These are phyloP conservation scores for Leucoraja erinaceus DNA, from an alignment of 2,113 vertebrate species.

Conservation along the genomic window DNA sequence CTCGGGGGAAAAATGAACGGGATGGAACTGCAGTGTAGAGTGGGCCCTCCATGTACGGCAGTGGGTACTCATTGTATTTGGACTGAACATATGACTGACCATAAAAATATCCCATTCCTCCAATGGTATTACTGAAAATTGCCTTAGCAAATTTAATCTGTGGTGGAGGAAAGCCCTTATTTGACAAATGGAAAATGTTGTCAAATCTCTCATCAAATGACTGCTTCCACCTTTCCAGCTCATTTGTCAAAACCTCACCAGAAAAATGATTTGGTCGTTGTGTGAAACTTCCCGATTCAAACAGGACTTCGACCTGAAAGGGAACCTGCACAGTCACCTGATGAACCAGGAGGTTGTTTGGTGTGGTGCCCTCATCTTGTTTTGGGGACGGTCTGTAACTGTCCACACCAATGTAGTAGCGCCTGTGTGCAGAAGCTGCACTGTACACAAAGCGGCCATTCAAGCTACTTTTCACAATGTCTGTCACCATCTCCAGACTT, in stretches of 20 bases:
- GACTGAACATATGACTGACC: conserved; percentile 76
- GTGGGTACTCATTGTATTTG: conserved; percentile 52
- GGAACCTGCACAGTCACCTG: conserved; percentile 79
- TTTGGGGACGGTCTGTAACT: conserved; percentile 55
- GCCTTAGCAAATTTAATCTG: conserved; percentile 71
- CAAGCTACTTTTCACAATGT: conserved; percentile 74
- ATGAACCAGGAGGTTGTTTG: conserved; percentile 73
- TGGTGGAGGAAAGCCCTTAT: conserved; percentile 57
- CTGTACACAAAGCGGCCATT: conserved; percentile 67
- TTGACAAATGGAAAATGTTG: conserved; percentile 63
- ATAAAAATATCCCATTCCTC: conserved; percentile 83
- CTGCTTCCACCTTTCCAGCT: conserved; percentile 54
- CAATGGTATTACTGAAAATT: conserved; percentile 81
- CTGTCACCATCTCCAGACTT: conserved; percentile 75
- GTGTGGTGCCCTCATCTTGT: conserved; percentile 50
- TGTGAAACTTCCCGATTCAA: conserved; percentile 74
- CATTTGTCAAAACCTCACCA: conserved; percentile 56
- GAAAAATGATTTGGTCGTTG: conserved; percentile 58
- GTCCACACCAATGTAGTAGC: conserved; percentile 66
- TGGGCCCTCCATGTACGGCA: conserved; percentile 55
- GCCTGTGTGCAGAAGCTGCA: conserved; percentile 58
- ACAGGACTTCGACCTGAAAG: conserved; percentile 70
- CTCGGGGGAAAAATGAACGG: conserved; percentile 88
- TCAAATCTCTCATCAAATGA: conserved; percentile 72
- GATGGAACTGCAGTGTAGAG: conserved; percentile 86